These are phyloP conservation scores for Falco novaeseelandiae DNA, from an alignment of 2,797 vertebrate species.

Conservation along the genomic window DNA sequence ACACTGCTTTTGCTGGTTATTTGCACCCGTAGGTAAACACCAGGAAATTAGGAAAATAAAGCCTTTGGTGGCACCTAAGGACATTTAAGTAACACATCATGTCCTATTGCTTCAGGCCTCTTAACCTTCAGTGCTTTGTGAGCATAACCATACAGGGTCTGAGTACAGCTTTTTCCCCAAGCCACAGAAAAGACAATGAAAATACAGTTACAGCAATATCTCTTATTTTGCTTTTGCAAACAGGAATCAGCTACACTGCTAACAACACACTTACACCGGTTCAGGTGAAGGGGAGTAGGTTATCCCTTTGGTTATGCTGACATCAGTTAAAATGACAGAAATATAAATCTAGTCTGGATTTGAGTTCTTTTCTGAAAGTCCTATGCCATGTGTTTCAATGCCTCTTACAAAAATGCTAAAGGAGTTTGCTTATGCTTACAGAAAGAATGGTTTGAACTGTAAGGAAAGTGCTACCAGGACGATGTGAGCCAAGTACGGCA, in stretches of 20 bases:
- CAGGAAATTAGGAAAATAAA: neutral
- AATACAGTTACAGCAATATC: neutral
- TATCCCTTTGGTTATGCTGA: rapidly evolving
- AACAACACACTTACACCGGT: neutral
- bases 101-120: neutral
- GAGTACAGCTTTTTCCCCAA: rapidly evolving
- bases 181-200: neutral
- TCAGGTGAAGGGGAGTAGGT: neutral
- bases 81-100: rapidly evolving
- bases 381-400: rapidly evolving
- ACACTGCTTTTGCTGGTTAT: neutral
- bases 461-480: neutral
- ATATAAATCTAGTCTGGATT: rapidly evolving
- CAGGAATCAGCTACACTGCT: neutral
- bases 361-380: neutral
- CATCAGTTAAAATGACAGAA: neutral
- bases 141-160: rapidly evolving
- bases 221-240: neutral
- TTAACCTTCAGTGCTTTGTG: neutral
- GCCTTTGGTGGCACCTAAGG: neutral
- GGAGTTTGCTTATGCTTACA: neutral
- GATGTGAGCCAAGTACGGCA: slow-evolving; percentile 24
- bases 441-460: neutral
- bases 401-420: rapidly evolving
- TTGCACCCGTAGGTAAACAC: neutral